Conservation (phyloP, 1,140 invertebrate species). For the Wiebesia pumilae region DNA sequence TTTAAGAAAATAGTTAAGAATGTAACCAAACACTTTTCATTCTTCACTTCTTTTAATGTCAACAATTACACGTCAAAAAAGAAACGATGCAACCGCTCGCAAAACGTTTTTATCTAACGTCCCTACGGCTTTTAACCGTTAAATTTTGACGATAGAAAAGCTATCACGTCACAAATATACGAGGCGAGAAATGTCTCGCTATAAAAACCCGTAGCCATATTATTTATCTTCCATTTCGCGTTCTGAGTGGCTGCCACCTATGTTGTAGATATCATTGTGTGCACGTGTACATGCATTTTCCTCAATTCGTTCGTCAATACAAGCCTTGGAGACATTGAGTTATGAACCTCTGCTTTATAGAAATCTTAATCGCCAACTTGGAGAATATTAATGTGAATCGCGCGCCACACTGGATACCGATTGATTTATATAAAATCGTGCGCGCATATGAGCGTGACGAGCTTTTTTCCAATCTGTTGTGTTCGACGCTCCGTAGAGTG, state of each 20-base stretch:
- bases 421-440: slow-evolving; percentile 28
- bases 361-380: slow-evolving; percentile 42
- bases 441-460: neutral
- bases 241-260: neutral
- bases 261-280: neutral
- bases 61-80: neutral
- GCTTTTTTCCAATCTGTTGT: neutral
- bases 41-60: neutral
- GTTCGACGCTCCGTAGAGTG: neutral
- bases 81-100: neutral
- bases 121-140: neutral
- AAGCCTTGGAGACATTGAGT: slow-evolving; percentile 18
- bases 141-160: slow-evolving; percentile 16
- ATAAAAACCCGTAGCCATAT: neutral
- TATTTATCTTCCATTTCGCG: slow-evolving; percentile 6
- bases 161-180: neutral
- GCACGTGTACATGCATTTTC: neutral
- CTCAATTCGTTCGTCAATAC: neutral
- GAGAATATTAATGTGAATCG: slow-evolving; percentile 24
- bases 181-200: neutral
- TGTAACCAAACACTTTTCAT: neutral
- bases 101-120: slow-evolving; percentile 8
- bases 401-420: neutral
- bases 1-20: neutral
- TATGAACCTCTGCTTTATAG: slow-evolving; percentile 39